Evolutionary conservation across 2,888 invertebrate genomes (phyloP), one percentile per base, ranked within the genome.

Genomic region (Dynastes hyllus): DNA sequence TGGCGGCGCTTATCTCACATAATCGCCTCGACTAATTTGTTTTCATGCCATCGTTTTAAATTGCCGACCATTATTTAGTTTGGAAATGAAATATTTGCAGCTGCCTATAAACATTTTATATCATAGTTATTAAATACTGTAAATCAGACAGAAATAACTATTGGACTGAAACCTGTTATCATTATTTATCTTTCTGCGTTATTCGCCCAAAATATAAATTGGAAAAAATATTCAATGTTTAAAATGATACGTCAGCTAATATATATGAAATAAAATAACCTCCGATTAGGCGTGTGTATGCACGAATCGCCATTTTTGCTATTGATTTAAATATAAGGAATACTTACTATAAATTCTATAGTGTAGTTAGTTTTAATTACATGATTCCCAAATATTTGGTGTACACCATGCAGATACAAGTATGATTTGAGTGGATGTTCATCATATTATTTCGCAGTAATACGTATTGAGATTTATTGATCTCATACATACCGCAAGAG

Each of bases 11-110:
- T 73, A 73, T 73, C 73, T 53, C 73, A 61, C 11, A 45, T 73
- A 73, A 73, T 40, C 3, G 73, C 58, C 16, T 58, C 73, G 73
- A 37, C 22, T 73, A 73, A 73, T 73, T 73, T 58, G 73, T 73
- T 73, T 73, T 73, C 58, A 73, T 61, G 45, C 16, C 45, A 22
- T 9, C 16, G 40, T 73, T 73, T 73, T 55, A 58, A 73, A 73
- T 73, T 58, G 58, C 40, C 37, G 37, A 22, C 11, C 16, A 61
- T 58, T 58, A 58, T 73, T 73, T 73, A 73, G 73, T 22, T 58
- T 37, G 40, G 37, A 40, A 58, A 73, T 55, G 58, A 73, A 73
- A 58, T 55, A 73, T 58, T 16, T 16, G 45, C 13, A 50, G 11
- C 67, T 67, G 27, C 50, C 67, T 67, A 50, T 67, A 27, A 6